Evolutionary conservation across 1,140 invertebrate species (phyloP), one percentile per base, ranked within the genome.

Genomic region (Dendroctonus ponderosae): DNA sequence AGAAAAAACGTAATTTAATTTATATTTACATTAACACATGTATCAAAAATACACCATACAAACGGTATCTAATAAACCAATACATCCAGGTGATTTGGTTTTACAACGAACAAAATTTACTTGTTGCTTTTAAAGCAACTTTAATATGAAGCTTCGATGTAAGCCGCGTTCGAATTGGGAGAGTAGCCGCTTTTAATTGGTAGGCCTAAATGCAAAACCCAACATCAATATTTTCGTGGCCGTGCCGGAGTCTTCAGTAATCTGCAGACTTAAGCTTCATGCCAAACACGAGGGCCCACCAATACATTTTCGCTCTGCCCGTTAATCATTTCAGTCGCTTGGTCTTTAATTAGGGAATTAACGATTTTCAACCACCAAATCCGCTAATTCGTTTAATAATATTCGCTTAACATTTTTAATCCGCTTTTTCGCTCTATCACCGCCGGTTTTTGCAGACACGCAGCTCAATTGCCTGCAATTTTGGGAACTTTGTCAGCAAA

Each of bases 171-270:
- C 38, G 56, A 43, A 58, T 11, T 42, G n/a, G 44, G 56, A 56
- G 39, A 41, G 26, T 39, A 41, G 53, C 39, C 39, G 53, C 53
- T 56, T 58, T 58, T 58, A 58, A 58, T 58, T 58, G 56, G 56
- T 58, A 58, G 56, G 56, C 56, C 56, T 58, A 58, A 58, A 40
- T 15, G 56, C 40, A 37, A 46, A 58, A 58, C 56, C 56, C 56
- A 58, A 58, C 56, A 43, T 58, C 56, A 58, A 58, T 58, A 58
- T 58, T 58, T 58, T 58, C 40, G 41, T 39, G 56, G 53, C 26
- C 37, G 53, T 7, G n/a, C 38, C 11, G 8, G 53, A 56, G 9
- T 26, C 53, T 40, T 39, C 7, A 40, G 53, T 56, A 56, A 56
- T 56, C 53, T 56, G 53, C 53, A 56, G 53, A 26, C 26, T 56